Evolutionary conservation across 2,888 invertebrate species (phyloP), one percentile per base, ranked within the genome.

Genomic region (Acronicta aceris): DNA sequence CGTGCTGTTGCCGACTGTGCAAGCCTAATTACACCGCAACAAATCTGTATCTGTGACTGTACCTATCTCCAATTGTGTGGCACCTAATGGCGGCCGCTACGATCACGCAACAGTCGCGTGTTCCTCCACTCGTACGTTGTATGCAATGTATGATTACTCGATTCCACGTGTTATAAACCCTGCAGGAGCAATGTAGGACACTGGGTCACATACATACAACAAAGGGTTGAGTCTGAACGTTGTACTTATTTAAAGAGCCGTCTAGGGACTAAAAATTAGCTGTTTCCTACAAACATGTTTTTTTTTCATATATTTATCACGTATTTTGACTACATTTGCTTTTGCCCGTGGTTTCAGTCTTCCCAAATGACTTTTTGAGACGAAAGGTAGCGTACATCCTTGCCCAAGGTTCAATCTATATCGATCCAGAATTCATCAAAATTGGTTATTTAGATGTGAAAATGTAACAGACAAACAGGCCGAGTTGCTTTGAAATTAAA

Each of bases 231-330:
- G 49, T 60, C 57, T 62, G 57, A 56, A 57, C 66, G 58, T 67
- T 70, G 53, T 58, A 55, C 64, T 62, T 62, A 62, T 78, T 69
- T 62, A 71, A 74, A 77, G 59, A 71, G 62, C 56, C 62, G 58
- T 59, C 71, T 47, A 47, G 69, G 59, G 78, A 65, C 78, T 74
- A 74, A 74, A 74, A 77, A 69, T 74, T 71, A 61, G 49, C 58
- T 47, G 27, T 21, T 41, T 36, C 43, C 48, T 25, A 50, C 64
- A 64, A 68, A 65, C 56, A 54, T 40, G 16, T 21, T 43, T 59
- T 55, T 42, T 65, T 61, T 47, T 40, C 21, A 33, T 30, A 17
- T 33, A 12, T 60, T 42, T 66, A 58, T 66, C 12, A 41, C 46
- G 25, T 56, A n/a, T 30, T 17, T 16, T 15, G 36, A 3, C 36